These are phyloP conservation scores for Cirrhinus mrigala DNA, from an alignment of 2,797 vertebrate species.

Conservation along the genomic window DNA sequence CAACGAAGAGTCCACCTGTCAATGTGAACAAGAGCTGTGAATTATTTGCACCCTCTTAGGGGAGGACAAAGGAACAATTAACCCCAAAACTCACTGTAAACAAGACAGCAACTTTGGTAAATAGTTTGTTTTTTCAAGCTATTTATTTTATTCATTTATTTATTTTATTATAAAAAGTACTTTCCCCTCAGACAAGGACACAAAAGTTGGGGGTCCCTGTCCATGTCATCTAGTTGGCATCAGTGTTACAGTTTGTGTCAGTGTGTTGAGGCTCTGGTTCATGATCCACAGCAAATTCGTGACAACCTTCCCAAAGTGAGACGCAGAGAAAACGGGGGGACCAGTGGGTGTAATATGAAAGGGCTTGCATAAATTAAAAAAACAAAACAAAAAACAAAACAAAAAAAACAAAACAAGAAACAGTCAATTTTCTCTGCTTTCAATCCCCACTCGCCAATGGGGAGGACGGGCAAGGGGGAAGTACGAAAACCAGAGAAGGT, in stretches of 20 bases:
- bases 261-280: slow-evolving; percentile 74
- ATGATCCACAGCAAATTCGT: slow-evolving; percentile 79
- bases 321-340: slow-evolving; percentile 70
- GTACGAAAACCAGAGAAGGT: slow-evolving; percentile 72
- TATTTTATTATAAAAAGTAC: slow-evolving; percentile 86
- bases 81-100: slow-evolving; percentile 99
- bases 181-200: slow-evolving; percentile 88
- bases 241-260: slow-evolving; percentile 78
- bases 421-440: slow-evolving; percentile 94
- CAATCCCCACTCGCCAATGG: slow-evolving; percentile 89
- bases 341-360: slow-evolving; percentile 95
- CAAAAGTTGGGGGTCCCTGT: slow-evolving; percentile 83
- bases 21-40: slow-evolving; percentile 76
- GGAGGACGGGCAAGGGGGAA: slow-evolving; percentile 56
- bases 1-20: slow-evolving; percentile 84
- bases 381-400: slow-evolving; percentile 77
- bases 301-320: slow-evolving; percentile 84
- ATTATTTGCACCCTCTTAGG: slow-evolving; percentile 78
- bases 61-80: slow-evolving; percentile 86
- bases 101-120: slow-evolving; percentile 99
- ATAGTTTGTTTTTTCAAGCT: slow-evolving; percentile 87
- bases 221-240: slow-evolving; percentile 77
- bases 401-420: slow-evolving; percentile 71
- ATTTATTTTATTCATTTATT: slow-evolving; percentile 83
- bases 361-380: slow-evolving; percentile 99